phyloP scores from a whole-genome alignment of 2,888 invertebrate species.

The Pseudolycoriella hygida region DNA sequence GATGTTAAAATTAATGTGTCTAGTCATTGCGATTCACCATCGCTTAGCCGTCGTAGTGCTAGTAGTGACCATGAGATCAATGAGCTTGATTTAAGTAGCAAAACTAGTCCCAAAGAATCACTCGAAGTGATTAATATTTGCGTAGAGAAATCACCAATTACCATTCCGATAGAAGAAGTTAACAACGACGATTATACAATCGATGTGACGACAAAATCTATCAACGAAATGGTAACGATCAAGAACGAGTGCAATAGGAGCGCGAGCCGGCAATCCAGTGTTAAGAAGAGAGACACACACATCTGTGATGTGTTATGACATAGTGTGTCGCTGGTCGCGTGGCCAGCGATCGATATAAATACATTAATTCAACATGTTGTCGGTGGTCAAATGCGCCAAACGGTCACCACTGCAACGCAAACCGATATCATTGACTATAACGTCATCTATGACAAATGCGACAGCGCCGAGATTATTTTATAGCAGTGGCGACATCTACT shows the following conservation, averaged over 20 bases:
- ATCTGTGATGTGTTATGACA: slow-evolving; percentile 24
- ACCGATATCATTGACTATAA: slow-evolving; percentile 14
- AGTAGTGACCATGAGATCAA: too few species aligned
- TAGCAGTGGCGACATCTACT: slow-evolving; percentile 13
- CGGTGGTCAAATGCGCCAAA: slow-evolving; percentile 1
- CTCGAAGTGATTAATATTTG: too few species aligned
- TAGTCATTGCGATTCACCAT: too few species aligned
- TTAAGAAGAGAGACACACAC: slow-evolving; percentile 1
- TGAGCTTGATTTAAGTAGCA: too few species aligned
- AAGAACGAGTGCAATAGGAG: background rate
- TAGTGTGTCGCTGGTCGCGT: slow-evolving; percentile 31
- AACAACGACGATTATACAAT: too few species aligned
- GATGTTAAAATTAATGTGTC: too few species aligned
- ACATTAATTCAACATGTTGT: slow-evolving; percentile 27
- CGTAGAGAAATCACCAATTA: too few species aligned
- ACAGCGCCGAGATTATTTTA: slow-evolving; percentile 25
- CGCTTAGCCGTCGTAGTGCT: too few species aligned
- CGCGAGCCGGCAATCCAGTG: background rate
- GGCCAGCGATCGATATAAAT: slow-evolving; percentile 31
- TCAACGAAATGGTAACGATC: too few species aligned
- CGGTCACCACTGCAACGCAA: slow-evolving; percentile 3
- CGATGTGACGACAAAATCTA: too few species aligned
- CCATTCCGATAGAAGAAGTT: too few species aligned
- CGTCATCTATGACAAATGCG: slow-evolving; percentile 21
- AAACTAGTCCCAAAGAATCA: too few species aligned